phyloP scores from a whole-genome alignment of 1,140 invertebrate species.

The Cydia pomonella region DNA sequence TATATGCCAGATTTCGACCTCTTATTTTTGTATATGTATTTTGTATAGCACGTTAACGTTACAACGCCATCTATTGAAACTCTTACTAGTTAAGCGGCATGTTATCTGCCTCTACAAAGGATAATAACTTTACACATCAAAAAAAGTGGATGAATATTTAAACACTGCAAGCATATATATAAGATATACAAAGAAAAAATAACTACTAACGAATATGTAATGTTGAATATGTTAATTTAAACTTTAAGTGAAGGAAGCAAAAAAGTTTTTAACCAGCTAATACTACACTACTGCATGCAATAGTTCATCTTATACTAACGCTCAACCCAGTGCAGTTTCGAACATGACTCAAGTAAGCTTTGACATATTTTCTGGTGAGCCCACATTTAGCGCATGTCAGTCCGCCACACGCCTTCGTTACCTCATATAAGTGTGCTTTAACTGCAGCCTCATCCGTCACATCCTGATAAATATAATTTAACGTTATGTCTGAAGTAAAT shows the following conservation, averaged over 20 bases:
- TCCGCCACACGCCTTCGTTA: slow-evolving; percentile 37
- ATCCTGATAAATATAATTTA: slow-evolving; percentile 50
- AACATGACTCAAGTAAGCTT: slow-evolving; percentile 46
- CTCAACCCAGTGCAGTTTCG: slow-evolving; percentile 37
- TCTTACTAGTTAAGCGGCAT: too few relatives aligned
- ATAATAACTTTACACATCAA: too few relatives aligned
- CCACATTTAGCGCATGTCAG: slow-evolving; percentile 11
- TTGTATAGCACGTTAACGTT: too few relatives aligned
- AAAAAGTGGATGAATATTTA: too few relatives aligned
- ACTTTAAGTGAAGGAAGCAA: not conserved
- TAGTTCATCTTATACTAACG: slow-evolving; percentile 34
- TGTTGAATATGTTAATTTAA: too few relatives aligned
- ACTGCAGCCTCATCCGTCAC: slow-evolving; percentile 44
- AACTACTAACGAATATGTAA: too few relatives aligned
- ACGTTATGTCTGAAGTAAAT: not conserved
- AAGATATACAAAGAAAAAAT: too few relatives aligned
- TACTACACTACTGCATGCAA: not conserved
- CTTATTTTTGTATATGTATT: too few relatives aligned
- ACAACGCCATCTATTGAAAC: too few relatives aligned
- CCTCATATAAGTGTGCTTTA: slow-evolving; percentile 41
- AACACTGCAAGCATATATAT: too few relatives aligned
- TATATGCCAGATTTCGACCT: too few relatives aligned
- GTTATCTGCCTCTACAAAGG: too few relatives aligned
- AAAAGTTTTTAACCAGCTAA: not conserved
- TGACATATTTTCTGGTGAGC: slow-evolving; percentile 4